Conservation (phyloP, 2,888 invertebrate species). For the Bimastos eiseni region DNA sequence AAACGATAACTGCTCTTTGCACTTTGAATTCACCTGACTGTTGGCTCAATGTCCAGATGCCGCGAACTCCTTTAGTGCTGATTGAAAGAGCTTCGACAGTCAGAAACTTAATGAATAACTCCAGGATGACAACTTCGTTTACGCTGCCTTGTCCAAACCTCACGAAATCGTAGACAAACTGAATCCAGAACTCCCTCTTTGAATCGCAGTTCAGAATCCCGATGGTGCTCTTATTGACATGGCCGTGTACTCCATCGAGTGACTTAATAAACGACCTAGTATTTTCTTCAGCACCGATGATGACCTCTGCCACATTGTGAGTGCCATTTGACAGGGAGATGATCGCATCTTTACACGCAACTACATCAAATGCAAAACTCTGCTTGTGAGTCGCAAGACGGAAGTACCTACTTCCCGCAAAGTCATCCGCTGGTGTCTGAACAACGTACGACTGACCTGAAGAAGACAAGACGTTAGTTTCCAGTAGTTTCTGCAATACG, state of each 20-base stretch:
- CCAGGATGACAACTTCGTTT: background rate
- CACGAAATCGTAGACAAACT: background rate
- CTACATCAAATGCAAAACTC: background rate
- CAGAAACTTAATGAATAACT: background rate
- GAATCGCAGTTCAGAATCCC: slow-evolving; percentile 29
- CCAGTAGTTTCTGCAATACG: background rate
- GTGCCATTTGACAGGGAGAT: slow-evolving; percentile 19
- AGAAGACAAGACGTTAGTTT: background rate
- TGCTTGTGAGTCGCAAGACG: slow-evolving; percentile 22
- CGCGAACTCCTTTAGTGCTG: background rate
- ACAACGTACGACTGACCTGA: slow-evolving; percentile 27
- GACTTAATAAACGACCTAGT: background rate
- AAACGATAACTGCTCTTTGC: background rate
- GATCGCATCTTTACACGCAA: slow-evolving; percentile 16
- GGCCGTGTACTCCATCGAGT: background rate
- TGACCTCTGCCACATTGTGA: background rate
- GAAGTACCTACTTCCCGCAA: background rate
- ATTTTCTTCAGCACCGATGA: slow-evolving; percentile 28
- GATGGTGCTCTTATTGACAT: background rate
- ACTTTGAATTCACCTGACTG: slow-evolving; percentile 6
- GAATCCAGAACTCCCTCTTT: slow-evolving; percentile 31
- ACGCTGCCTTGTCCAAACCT: slow-evolving; percentile 16
- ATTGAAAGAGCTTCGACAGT: background rate
- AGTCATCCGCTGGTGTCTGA: slow-evolving; percentile 18
- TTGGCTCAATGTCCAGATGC: slow-evolving; percentile 19